Percentiles rank a stretch among this genome's conserved stretches.
Conservation (phyloP, 1,140 invertebrate species). For the Drosophila pruinosa region DNA sequence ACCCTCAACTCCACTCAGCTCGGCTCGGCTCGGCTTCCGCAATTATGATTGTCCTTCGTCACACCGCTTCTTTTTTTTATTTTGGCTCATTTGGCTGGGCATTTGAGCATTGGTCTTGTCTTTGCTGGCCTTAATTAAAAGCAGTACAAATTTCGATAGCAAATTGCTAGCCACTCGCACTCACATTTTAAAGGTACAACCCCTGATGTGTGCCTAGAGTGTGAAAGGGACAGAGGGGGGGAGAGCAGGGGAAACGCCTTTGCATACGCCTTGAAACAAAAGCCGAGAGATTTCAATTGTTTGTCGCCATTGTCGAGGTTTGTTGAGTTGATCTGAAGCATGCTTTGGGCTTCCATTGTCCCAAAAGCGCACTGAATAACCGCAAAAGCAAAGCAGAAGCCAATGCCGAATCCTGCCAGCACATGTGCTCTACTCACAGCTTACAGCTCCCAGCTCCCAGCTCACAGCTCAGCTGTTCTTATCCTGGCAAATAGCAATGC, state of each 20-base stretch:
- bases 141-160: conserved; percentile 69
- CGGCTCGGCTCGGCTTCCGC: conserved; percentile 44
- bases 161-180: conserved; percentile 50
- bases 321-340: conserved; percentile 56
- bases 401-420: conserved; percentile 7
- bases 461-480: not conserved
- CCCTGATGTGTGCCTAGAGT: not conserved
- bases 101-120: conserved; percentile 56
- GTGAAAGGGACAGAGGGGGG: not conserved
- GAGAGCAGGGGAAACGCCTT: conserved; percentile 2
- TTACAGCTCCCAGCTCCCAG: not conserved
- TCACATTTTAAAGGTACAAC: not conserved
- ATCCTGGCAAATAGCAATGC: not conserved
- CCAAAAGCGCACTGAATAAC: conserved; percentile 62
- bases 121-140: conserved; percentile 74
- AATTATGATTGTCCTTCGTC: conserved; percentile 78
- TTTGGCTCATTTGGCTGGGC: conserved; percentile 37
- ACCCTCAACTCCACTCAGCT: conserved; percentile 28
- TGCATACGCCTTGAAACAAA: conserved; percentile 68
- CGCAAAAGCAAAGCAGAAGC: conserved; percentile 1
- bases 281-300: conserved; percentile 78
- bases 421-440: conserved; percentile 9
- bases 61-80: conserved; percentile 37
- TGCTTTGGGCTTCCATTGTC: conserved; percentile 61
- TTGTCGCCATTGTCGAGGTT: conserved; percentile 70